These are phyloP conservation scores for Hirtodrosophila cameraria DNA, from an alignment of 2,888 invertebrate species.

Conservation along the genomic window DNA sequence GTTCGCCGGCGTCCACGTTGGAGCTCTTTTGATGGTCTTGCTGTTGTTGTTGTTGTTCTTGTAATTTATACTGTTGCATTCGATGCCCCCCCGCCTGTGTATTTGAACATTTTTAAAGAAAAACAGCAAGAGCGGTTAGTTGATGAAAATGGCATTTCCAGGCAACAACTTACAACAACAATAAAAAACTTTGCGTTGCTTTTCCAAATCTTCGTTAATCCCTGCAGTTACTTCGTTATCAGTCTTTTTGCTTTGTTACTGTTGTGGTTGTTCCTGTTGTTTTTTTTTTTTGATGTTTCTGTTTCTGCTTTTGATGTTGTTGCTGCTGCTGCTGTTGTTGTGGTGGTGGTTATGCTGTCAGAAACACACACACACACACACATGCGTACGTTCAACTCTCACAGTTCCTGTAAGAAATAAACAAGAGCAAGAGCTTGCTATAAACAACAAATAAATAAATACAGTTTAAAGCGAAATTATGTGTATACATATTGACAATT, in stretches of 20 bases:
- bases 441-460: constrained; percentile 42
- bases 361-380: constrained; percentile 37
- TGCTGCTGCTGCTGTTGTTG: constrained; percentile 20
- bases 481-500: constrained; percentile 40
- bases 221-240: constrained; percentile 61
- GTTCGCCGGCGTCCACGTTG: constrained; percentile 22
- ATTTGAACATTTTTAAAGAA: constrained; percentile 8
- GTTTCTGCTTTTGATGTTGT: constrained; percentile 16
- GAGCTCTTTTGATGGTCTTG: constrained; percentile 24
- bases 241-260: constrained; percentile 65
- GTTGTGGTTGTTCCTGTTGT: constrained; percentile 9
- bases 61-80: constrained; percentile 27
- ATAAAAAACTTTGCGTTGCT: constrained; percentile 28
- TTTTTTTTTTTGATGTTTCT: constrained; percentile 18
- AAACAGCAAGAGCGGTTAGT: too few species aligned
- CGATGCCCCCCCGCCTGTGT: constrained; percentile 9
- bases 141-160: not conserved
- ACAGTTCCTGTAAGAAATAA: constrained; percentile 64
- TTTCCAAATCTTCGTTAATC: constrained; percentile 37
- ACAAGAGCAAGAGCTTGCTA: constrained; percentile 37
- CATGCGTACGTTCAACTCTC: constrained; percentile 49
- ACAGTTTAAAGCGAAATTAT: constrained; percentile 14
- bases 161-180: constrained; percentile 40
- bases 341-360: constrained; percentile 39
- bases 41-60: constrained; percentile 35